Conservation (phyloP, 1,140 invertebrate genomes). For the Neodiprion pinetum region DNA sequence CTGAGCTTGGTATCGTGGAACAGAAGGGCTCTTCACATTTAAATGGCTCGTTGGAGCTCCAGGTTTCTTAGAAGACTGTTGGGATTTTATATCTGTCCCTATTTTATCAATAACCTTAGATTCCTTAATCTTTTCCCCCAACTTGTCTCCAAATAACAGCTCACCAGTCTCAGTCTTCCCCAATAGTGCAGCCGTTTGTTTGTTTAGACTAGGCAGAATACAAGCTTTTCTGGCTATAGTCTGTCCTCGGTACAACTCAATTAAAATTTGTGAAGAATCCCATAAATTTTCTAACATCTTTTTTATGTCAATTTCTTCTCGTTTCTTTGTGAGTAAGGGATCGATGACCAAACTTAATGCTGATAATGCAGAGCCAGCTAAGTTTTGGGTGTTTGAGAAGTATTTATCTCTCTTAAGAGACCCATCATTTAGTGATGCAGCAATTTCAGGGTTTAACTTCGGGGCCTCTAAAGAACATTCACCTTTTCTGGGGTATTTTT, state of each 20-base stretch:
- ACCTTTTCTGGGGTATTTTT: conserved; percentile 11
- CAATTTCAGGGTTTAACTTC: conserved; percentile 11
- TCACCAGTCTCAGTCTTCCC: conserved; percentile 5
- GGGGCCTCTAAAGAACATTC: conserved; percentile 9
- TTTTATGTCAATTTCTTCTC: conserved; percentile 1
- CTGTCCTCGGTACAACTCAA: neutral
- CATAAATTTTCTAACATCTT: neutral
- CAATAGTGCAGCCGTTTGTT: neutral
- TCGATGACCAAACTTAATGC: conserved; percentile 8
- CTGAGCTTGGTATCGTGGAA: too few species aligned
- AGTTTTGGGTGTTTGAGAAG: neutral
- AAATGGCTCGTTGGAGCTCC: too few species aligned
- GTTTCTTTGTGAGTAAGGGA: neutral
- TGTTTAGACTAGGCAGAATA: neutral
- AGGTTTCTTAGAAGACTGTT: neutral
- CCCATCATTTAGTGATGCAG: neutral
- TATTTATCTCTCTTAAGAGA: conserved; percentile 14
- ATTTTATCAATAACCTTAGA: too few species aligned
- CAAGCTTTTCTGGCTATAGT: conserved; percentile 11
- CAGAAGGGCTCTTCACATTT: too few species aligned
- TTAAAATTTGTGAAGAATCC: neutral
- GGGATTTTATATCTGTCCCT: too few species aligned
- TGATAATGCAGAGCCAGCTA: conserved; percentile 15
- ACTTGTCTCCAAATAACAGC: conserved; percentile 9
- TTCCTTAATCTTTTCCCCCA: conserved; percentile 10